A percentile compares a stretch with the other conserved stretches of the same genome.
These are phyloP conservation scores for Leucoraja ocellata DNA, from an alignment of 2,797 vertebrate species.

Conservation along the genomic window DNA sequence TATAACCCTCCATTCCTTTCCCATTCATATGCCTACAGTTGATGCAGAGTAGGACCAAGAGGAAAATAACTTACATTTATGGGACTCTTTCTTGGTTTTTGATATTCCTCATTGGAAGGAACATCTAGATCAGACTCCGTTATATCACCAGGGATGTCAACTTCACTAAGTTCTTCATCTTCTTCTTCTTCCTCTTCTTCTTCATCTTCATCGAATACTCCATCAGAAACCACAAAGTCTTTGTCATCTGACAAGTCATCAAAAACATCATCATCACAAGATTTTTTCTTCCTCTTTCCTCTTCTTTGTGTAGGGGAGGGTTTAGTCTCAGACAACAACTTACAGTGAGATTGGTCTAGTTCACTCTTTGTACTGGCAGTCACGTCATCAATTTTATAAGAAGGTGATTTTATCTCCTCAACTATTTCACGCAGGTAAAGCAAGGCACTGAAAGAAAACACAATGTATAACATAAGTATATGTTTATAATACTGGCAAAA, in stretches of 20 bases:
- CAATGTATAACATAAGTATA: background rate
- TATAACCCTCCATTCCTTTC: too few species aligned
- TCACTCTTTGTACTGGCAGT: constrained; percentile 30
- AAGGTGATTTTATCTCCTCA: constrained; percentile 59
- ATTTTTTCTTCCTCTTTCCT: constrained; percentile 54
- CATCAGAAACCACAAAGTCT: constrained; percentile 71
- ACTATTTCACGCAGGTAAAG: constrained; percentile 77
- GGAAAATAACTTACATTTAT: constrained; percentile 41
- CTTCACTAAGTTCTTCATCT: constrained; percentile 44
- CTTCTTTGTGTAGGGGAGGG: constrained; percentile 43
- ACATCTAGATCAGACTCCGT: constrained; percentile 51
- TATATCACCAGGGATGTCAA: constrained; percentile 49
- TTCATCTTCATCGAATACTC: constrained; percentile 42
- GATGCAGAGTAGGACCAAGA: background rate
- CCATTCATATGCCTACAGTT: too few species aligned
- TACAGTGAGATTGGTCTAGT: constrained; percentile 31
- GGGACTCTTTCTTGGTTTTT: background rate
- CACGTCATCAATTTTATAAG: constrained; percentile 43
- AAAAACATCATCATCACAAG: constrained; percentile 39
- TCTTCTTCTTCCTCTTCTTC: constrained; percentile 32
- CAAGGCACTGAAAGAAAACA: constrained; percentile 64
- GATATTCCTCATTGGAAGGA: constrained; percentile 40
- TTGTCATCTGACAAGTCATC: constrained; percentile 55
- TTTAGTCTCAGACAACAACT: background rate
- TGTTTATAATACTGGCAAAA: background rate